Conservation (phyloP, 1,140 invertebrate genomes). For the Bombus fervidus region DNA sequence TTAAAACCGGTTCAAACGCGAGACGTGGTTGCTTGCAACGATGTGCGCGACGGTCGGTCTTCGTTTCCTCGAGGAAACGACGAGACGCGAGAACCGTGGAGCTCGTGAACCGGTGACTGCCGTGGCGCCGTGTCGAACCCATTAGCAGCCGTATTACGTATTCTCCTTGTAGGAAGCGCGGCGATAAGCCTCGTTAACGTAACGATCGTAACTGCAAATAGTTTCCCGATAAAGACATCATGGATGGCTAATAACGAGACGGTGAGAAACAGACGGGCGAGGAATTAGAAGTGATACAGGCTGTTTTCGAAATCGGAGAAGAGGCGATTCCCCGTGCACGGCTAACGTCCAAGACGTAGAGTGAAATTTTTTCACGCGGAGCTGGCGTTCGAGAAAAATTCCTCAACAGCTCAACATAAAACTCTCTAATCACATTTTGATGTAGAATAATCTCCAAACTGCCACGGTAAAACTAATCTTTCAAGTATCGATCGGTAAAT, state of each 20-base stretch:
- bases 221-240: slow-evolving; percentile 15
- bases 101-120: background rate
- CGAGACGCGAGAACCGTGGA: no score
- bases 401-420: no score
- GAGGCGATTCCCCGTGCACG: no score
- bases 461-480: background rate
- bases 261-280: no score
- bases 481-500: background rate
- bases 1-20: background rate
- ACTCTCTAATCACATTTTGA: no score
- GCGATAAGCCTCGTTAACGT: slow-evolving; percentile 37
- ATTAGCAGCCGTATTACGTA: slow-evolving; percentile 58
- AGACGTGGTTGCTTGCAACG: no score
- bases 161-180: slow-evolving; percentile 35
- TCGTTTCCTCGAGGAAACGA: background rate
- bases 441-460: background rate
- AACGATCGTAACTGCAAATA: slow-evolving; percentile 8
- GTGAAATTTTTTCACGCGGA: no score
- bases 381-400: no score
- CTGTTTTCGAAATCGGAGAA: no score
- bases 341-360: no score
- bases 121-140: slow-evolving; percentile 34
- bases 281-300: background rate
- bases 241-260: background rate
- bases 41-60: no score